Base-by-base conservation (phyloP, 2,113 vertebrate genomes). In the Zosterops japonicus region DNA sequence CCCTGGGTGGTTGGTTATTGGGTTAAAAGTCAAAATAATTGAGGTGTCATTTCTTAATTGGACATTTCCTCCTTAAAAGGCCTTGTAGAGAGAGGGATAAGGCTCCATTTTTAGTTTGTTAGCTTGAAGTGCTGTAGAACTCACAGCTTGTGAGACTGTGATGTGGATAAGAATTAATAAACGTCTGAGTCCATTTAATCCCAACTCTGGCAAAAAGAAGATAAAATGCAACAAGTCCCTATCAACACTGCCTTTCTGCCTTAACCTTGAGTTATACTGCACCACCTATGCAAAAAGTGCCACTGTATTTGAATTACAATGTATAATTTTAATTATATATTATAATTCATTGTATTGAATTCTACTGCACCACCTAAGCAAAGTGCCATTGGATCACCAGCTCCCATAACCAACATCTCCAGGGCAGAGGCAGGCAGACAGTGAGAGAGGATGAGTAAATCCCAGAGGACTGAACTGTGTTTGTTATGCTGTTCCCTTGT, bases 361-460 rank as follows among this genome's bases (percentile, higher is more conserved):
- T n/a, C 13, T 23, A 23, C 33, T n/a, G 33, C 55, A 14, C 21
- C 55, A n/a, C 33, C 1, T 42, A 10, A 35, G 14, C 5, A 5
- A 70, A 41, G 3, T n/a, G 11, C 18, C 5, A 1, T 3, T 81
- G 7, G 3, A 2, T 14, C 10, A 11, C 9, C 50, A 81, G 39
- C 39, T 42, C 21, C 20, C 11, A 1, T 1, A 20, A 41, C 29
- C 17, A 21, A 6, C 0, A 0, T 28, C 53, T 46, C 31, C n/a
- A 20, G 42, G 41, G 61, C 29, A 70, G 68, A 70, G 59, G 22
- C 35, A 89, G 44, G 52, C 56, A 85, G 64, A 6, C 17, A 25
- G 44, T 1, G 52, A 49, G 25, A 1, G 24, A 82, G 36, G 65
- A 49, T 22, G 46, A 25, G 41, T 31, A 78, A 77, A 82, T 11